A percentile compares a stretch with the other conserved stretches of the same genome.
phyloP scores from a whole-genome alignment of 2,113 vertebrate species.

The Pseudois nayaur region DNA sequence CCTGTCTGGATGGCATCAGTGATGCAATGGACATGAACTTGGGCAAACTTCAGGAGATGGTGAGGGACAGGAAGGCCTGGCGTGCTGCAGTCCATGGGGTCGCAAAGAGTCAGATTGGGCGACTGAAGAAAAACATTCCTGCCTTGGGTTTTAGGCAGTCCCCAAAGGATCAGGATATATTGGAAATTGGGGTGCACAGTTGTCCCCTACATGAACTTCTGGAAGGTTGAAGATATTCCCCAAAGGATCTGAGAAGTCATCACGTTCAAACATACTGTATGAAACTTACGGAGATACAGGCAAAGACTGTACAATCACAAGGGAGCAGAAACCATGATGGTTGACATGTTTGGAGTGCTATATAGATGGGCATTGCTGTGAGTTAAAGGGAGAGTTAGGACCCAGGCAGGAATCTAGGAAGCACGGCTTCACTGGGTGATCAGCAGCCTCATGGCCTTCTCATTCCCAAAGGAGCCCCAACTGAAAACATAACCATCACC shows the following conservation, averaged over 20 bases:
- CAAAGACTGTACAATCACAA: neutral
- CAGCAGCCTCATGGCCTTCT: neutral
- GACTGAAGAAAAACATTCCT: neutral
- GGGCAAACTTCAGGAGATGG: neutral
- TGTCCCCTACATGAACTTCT: neutral
- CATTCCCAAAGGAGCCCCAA: neutral
- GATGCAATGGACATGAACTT: neutral
- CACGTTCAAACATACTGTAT: neutral
- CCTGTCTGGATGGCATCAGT: neutral
- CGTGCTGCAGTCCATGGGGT: neutral
- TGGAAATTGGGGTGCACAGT: neutral
- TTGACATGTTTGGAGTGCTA: neutral
- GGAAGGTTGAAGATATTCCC: neutral
- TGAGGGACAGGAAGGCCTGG: neutral
- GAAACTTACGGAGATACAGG: neutral
- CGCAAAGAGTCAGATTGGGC: rapidly evolving
- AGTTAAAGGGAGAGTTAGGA: neutral
- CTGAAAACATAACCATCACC: neutral
- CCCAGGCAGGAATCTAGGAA: neutral
- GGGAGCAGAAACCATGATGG: neutral
- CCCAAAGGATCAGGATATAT: neutral
- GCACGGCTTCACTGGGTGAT: neutral
- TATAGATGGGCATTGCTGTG: neutral
- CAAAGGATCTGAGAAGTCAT: neutral
- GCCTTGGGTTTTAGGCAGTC: neutral